phyloP scores from a whole-genome alignment of 1,140 invertebrate species.

The Samia ricini region DNA sequence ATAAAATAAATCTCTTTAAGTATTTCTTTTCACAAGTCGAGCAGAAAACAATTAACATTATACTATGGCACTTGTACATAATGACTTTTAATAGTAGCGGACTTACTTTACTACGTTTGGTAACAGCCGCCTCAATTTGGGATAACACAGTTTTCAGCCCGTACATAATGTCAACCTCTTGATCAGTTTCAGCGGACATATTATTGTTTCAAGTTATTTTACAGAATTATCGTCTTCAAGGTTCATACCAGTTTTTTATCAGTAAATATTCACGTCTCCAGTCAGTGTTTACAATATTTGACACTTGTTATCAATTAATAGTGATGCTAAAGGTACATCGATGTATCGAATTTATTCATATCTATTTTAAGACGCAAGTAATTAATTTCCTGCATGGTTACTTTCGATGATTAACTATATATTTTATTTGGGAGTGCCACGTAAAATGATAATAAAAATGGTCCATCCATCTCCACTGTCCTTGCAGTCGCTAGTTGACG shows the following conservation, averaged over 20 bases:
- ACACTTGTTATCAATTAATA: constrained; percentile 22
- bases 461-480: no score
- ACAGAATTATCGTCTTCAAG: constrained; percentile 9
- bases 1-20: not conserved
- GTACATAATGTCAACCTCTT: constrained; percentile 60
- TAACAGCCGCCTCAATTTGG: constrained; percentile 61
- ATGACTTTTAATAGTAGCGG: no score
- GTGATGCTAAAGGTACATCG: no score
- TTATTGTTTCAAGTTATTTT: not conserved
- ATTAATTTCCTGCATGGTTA: no score
- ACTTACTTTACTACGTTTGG: constrained; percentile 58
- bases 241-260: not conserved
- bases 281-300: not conserved
- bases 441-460: no score
- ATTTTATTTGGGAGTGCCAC: no score
- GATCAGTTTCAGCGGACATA: constrained; percentile 42
- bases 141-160: constrained; percentile 61
- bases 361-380: no score
- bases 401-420: no score
- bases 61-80: no score
- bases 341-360: no score
- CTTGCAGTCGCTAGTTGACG: no score
- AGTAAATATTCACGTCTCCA: no score
- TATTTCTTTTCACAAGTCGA: not conserved
- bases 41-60: not conserved